Evolutionary conservation across 2,797 vertebrate species (phyloP).

Genomic region (Sebastolobus altivelis): DNA sequence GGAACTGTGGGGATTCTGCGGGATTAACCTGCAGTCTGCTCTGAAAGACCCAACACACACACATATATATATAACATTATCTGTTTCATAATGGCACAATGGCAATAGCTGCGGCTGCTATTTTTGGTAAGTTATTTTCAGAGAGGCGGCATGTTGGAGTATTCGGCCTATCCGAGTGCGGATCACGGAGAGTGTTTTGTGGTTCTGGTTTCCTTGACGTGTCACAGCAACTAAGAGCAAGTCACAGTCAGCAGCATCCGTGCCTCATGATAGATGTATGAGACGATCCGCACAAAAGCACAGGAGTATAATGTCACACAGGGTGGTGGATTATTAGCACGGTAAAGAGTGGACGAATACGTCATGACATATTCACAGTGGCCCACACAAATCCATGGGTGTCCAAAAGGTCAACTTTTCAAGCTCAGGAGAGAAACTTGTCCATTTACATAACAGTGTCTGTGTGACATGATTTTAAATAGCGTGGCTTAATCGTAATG

Average conservation of each 20-base stretch:
- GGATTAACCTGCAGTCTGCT: constrained; percentile 63
- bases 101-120: constrained; percentile 63
- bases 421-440: background rate
- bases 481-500: constrained; percentile 6
- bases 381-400: constrained; percentile 21
- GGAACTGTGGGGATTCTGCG: constrained; percentile 26
- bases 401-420: constrained; percentile 42
- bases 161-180: constrained; percentile 60
- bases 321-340: constrained; percentile 45
- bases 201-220: constrained; percentile 38
- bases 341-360: constrained; percentile 34
- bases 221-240: constrained; percentile 57
- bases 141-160: constrained; percentile 46
- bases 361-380: constrained; percentile 36
- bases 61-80: constrained; percentile 47
- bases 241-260: constrained; percentile 76
- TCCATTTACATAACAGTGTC: constrained; percentile 7
- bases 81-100: constrained; percentile 63
- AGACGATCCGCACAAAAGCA: constrained; percentile 44
- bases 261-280: constrained; percentile 58
- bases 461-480: background rate
- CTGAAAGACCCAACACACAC: constrained; percentile 45
- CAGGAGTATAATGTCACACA: constrained; percentile 41
- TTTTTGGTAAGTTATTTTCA: constrained; percentile 70
- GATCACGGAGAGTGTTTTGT: constrained; percentile 67